Percentiles rank a stretch among this genome's conserved stretches.
Evolutionary conservation across 35 echinoderm and acorn worm species (phyloP).

Genomic region (Apostichopus japonicus): DNA sequence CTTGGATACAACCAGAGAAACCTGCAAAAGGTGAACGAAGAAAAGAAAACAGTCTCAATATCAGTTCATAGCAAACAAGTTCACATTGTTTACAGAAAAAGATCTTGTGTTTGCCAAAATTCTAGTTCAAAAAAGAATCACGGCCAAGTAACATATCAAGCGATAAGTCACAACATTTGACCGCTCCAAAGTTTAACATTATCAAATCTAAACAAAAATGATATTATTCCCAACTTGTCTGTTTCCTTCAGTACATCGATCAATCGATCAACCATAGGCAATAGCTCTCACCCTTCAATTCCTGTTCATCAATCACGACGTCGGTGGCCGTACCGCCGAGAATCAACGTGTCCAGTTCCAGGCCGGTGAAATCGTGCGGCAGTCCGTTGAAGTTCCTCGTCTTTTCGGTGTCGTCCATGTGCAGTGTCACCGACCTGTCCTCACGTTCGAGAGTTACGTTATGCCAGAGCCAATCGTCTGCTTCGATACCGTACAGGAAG

Average conservation of each 20-base stretch:
- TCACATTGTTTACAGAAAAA: too few relatives aligned
- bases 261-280: background rate
- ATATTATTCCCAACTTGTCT: background rate
- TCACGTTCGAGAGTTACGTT: constrained; percentile 69
- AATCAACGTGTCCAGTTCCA: constrained; percentile 60
- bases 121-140: too few relatives aligned
- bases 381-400: constrained; percentile 59
- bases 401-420: constrained; percentile 54
- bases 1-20: constrained; percentile 80
- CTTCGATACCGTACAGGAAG: constrained; percentile 6
- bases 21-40: constrained; percentile 59
- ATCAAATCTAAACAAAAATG: background rate
- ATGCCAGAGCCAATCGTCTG: constrained; percentile 76
- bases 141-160: too few relatives aligned
- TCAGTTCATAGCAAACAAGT: background rate
- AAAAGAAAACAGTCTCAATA: background rate
- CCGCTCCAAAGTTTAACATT: background rate
- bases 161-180: background rate
- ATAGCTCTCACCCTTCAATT: constrained; percentile 58
- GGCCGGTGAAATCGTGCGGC: constrained; percentile 82
- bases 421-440: constrained; percentile 54
- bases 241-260: background rate
- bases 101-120: too few relatives aligned
- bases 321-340: constrained; percentile 72
- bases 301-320: constrained; percentile 63